phyloP scores from a whole-genome alignment of 2,113 vertebrate species.

The Vulpes ferrilata region DNA sequence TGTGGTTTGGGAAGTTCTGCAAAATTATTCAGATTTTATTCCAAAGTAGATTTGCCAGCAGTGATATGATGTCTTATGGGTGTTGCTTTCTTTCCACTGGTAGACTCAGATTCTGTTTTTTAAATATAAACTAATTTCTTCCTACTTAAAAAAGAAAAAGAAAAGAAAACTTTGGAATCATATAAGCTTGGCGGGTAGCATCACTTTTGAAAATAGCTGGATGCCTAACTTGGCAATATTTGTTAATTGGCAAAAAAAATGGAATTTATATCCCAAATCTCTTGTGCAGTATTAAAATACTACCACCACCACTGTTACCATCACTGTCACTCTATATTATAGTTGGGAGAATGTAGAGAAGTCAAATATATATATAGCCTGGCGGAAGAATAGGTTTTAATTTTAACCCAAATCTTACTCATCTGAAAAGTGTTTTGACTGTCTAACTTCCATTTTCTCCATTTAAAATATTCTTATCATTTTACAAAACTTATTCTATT shows the following conservation, averaged over 20 bases:
- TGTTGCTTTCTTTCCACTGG: neutral
- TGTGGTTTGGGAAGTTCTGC: neutral
- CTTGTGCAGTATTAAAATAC: neutral
- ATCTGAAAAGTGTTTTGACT: neutral
- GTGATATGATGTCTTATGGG: neutral
- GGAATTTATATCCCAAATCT: neutral
- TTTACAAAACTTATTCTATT: neutral
- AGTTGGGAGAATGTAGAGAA: neutral
- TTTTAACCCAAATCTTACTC: neutral
- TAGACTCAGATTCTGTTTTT: neutral
- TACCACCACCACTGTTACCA: too few relatives aligned
- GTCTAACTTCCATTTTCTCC: neutral
- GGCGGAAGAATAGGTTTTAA: neutral
- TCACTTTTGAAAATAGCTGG: neutral
- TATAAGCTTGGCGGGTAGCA: neutral
- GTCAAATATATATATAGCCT: neutral
- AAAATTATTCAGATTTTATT: slow-evolving; percentile 46
- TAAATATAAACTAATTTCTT: neutral
- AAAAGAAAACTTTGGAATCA: neutral
- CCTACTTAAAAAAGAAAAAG: neutral
- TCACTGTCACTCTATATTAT: rapidly evolving
- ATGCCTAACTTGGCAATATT: neutral
- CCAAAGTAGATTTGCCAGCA: neutral
- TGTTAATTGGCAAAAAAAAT: neutral
- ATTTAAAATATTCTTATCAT: neutral